Conservation (phyloP, 2,113 vertebrate species). For the Odontophorus gujanensis region DNA sequence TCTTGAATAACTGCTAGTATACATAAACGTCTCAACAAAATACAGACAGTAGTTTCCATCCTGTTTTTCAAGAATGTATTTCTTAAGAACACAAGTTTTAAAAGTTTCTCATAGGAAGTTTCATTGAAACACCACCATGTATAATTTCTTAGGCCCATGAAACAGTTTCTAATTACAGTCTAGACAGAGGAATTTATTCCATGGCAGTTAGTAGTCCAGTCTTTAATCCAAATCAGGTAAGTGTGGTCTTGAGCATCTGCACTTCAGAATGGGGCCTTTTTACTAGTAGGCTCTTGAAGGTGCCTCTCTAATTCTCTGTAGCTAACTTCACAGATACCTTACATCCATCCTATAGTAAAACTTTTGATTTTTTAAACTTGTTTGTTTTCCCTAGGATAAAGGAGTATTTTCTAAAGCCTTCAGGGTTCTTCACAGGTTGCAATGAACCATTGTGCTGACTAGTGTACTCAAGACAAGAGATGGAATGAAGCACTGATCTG, state of each 20-base stretch:
- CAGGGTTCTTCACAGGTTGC: neutral
- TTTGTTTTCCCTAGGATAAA: neutral
- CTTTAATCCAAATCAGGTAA: neutral
- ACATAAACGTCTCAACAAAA: neutral
- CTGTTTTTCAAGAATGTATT: neutral
- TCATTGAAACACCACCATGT: fast-evolving
- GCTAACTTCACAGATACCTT: neutral
- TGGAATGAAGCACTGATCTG: neutral
- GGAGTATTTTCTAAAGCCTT: neutral
- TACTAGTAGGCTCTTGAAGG: neutral
- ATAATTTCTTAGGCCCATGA: fast-evolving
- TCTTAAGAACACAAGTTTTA: neutral
- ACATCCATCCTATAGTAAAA: neutral
- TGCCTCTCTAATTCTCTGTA: neutral
- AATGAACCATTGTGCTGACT: neutral
- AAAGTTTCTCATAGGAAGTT: neutral
- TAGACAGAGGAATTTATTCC: neutral
- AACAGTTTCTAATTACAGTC: neutral
- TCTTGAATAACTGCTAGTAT: neutral
- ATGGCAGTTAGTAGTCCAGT: neutral
- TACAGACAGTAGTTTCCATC: neutral
- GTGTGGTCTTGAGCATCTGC: neutral
- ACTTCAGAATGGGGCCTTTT: neutral
- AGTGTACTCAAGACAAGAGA: neutral
- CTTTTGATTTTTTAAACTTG: neutral